Percentiles rank a stretch among this genome's conserved stretches.
phyloP scores from a whole-genome alignment of 2,113 vertebrate species.

The Osmerus mordax region DNA sequence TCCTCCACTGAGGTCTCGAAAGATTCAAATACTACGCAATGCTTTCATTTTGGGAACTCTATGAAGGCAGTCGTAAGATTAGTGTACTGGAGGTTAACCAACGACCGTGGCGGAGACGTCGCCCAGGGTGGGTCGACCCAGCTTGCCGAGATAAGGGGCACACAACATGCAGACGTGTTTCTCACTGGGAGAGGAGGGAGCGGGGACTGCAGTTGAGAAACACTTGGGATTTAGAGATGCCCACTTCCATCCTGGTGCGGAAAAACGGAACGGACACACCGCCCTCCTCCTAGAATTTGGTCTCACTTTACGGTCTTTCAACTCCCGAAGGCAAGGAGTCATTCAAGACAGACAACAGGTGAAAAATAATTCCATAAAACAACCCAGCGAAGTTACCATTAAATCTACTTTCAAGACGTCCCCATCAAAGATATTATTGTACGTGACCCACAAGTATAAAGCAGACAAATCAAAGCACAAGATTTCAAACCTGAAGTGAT shows the following conservation, averaged over 20 bases:
- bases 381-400: too few species aligned
- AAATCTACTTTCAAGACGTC: too few species aligned
- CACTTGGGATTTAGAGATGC: slow-evolving; percentile 52
- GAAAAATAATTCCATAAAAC: too few species aligned
- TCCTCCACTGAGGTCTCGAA: neutral
- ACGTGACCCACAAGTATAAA: too few species aligned
- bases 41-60: slow-evolving; percentile 9
- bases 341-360: too few species aligned
- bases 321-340: too few species aligned
- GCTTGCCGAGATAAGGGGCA: neutral
- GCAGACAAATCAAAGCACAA: too few species aligned
- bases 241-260: slow-evolving; percentile 54
- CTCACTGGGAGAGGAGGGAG: slow-evolving; percentile 58
- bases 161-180: slow-evolving; percentile 54
- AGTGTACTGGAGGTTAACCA: neutral
- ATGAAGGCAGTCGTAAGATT: slow-evolving; percentile 5
- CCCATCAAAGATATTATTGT: too few species aligned
- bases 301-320: too few species aligned
- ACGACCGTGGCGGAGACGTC: slow-evolving; percentile 24
- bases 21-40: neutral
- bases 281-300: too few species aligned
- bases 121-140: neutral
- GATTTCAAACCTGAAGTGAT: too few species aligned
- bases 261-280: slow-evolving; percentile 8
- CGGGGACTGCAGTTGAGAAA: slow-evolving; percentile 59